Conservation (phyloP, 2,888 invertebrate species). For the Stenurella melanura region DNA sequence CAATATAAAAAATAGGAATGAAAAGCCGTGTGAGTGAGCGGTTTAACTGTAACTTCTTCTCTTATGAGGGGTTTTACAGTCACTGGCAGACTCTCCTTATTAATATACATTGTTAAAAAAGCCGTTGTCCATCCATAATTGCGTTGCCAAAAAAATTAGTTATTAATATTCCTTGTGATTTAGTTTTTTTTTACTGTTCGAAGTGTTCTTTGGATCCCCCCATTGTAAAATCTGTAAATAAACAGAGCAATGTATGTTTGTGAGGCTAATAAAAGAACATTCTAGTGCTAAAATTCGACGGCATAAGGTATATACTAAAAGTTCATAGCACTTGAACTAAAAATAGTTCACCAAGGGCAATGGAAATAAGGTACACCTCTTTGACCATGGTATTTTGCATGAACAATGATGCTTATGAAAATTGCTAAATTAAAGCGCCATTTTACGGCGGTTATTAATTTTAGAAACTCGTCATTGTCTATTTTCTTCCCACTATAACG, state of each 20-base stretch:
- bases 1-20: conserved; percentile 64
- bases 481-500: conserved; percentile 32
- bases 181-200: conserved; percentile 41
- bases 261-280: conserved; percentile 13
- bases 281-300: conserved; percentile 44
- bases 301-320: conserved; percentile 51
- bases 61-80: conserved; percentile 59
- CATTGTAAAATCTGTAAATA: conserved; percentile 69
- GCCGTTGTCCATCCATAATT: conserved; percentile 53
- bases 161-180: conserved; percentile 26
- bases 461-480: conserved; percentile 40
- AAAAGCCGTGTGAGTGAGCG: conserved; percentile 63
- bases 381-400: conserved; percentile 31
- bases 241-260: conserved; percentile 33
- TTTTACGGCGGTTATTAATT: conserved; percentile 35
- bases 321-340: conserved; percentile 56
- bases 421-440: neutral
- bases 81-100: conserved; percentile 57
- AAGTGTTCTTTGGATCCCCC: conserved; percentile 64
- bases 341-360: conserved; percentile 57
- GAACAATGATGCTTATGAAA: conserved; percentile 18
- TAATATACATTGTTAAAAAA: conserved; percentile 60
- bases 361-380: conserved; percentile 42
- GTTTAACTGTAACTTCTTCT: conserved; percentile 64
- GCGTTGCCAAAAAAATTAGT: conserved; percentile 56